These are phyloP conservation scores for Halcyon chelicuti DNA, from an alignment of 2,797 vertebrate genomes.

Conservation along the genomic window DNA sequence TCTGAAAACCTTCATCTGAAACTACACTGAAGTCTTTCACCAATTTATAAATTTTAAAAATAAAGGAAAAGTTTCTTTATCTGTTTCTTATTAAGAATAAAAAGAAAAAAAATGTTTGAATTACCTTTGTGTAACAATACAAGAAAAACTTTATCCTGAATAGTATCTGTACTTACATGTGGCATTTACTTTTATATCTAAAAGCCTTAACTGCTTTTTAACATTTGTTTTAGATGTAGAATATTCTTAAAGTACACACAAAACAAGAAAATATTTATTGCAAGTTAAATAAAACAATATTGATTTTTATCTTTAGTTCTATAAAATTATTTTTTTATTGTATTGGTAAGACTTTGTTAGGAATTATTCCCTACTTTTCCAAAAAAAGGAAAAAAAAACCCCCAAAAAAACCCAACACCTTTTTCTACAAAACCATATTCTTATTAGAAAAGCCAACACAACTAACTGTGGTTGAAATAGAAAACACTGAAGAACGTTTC, in stretches of 20 bases:
- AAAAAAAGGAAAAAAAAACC: accelerated
- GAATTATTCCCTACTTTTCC: accelerated
- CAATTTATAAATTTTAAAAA: neutral
- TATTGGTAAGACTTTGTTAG: neutral
- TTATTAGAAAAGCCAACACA: neutral
- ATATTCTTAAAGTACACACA: neutral
- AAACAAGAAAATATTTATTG: neutral
- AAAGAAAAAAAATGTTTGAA: neutral
- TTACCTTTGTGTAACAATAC: accelerated
- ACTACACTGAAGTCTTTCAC: neutral
- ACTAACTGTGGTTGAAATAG: neutral
- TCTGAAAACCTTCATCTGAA: neutral
- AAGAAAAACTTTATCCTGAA: neutral
- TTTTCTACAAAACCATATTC: neutral
- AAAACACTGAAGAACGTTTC: neutral
- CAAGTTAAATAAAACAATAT: neutral
- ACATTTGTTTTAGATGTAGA: neutral
- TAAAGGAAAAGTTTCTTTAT: neutral
- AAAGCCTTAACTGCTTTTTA: neutral
- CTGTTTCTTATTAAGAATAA: neutral
- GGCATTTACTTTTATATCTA: neutral
- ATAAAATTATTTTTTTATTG: neutral
- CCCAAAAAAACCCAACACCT: too few relatives aligned
- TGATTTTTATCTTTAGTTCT: neutral
- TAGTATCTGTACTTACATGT: accelerated